Evolutionary conservation across 2,797 vertebrate genomes (phyloP).

Genomic region (Huso huso): DNA sequence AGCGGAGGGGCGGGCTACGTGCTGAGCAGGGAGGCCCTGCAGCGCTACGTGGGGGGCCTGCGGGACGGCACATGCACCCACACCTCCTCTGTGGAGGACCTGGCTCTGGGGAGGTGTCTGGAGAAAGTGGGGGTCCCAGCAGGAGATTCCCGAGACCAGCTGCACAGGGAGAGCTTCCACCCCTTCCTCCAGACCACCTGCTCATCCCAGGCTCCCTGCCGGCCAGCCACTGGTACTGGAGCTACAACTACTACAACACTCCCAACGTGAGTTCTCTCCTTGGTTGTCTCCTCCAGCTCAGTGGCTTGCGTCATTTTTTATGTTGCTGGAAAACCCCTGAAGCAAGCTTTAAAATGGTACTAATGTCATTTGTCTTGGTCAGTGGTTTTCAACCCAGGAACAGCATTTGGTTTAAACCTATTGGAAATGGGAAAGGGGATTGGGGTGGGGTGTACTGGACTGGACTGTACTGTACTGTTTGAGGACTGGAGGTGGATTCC

Average conservation of each 20-base stretch:
- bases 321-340: background rate
- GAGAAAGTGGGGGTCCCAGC: slow-evolving; percentile 10
- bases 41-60: slow-evolving; percentile 6
- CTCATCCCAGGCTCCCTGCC: background rate
- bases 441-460: too few relatives aligned
- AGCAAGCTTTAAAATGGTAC: background rate
- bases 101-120: slow-evolving; percentile 11
- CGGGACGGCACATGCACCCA: slow-evolving; percentile 6
- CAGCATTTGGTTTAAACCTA: too few relatives aligned
- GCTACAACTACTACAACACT: slow-evolving; percentile 12
- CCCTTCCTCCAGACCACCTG: background rate
- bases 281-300: background rate
- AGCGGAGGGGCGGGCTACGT: slow-evolving; percentile 18
- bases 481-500: too few relatives aligned
- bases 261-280: background rate
- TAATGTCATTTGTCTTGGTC: background rate
- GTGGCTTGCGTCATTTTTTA: background rate
- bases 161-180: slow-evolving; percentile 11
- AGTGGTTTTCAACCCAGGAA: too few relatives aligned
- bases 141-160: slow-evolving; percentile 10
- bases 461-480: too few relatives aligned
- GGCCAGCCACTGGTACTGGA: slow-evolving; percentile 7
- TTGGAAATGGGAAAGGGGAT: too few relatives aligned
- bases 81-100: slow-evolving; percentile 7
- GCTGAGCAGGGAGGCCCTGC: slow-evolving; percentile 13